A percentile compares a stretch with the other conserved stretches of the same genome.
Evolutionary conservation across 2,797 vertebrate genomes (phyloP).

Genomic region (Semaprochilodus insignis): DNA sequence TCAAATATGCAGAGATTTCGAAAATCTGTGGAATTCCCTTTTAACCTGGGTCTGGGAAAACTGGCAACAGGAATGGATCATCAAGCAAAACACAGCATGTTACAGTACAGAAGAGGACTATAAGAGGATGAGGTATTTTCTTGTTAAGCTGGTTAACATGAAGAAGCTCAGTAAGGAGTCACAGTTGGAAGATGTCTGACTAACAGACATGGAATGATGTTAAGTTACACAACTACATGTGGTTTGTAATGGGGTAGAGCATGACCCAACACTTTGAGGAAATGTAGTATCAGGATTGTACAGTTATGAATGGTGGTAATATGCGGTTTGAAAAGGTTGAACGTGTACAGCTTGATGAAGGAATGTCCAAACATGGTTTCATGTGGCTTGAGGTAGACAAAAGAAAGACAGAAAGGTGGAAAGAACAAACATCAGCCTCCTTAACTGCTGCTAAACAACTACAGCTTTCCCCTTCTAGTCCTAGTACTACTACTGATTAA

Average conservation of each 20-base stretch:
- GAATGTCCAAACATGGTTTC: not conserved
- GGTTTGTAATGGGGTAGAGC: not conserved
- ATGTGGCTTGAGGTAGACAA: constrained; percentile 15
- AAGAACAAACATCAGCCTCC: not conserved
- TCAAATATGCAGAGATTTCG: too few species aligned
- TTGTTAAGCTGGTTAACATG: not conserved
- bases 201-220: constrained; percentile 12
- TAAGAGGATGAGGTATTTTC: constrained; percentile 16
- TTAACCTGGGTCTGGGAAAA: not conserved
- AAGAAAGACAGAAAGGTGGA: not conserved
- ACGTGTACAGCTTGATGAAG: not conserved
- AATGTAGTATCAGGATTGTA: not conserved
- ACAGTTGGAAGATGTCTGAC: constrained; percentile 5
- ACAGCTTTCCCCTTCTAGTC: not conserved
- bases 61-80: not conserved
- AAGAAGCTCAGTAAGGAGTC: not conserved
- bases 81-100: not conserved
- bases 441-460: not conserved
- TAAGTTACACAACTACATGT: not conserved
- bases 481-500: not conserved
- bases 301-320: not conserved
- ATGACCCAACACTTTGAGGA: not conserved
- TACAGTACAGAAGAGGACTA: not conserved
- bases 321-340: not conserved
- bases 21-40: too few species aligned